Evolutionary conservation across 1,140 invertebrate species (phyloP).

Genomic region (Thalassaphorura encarpata): DNA sequence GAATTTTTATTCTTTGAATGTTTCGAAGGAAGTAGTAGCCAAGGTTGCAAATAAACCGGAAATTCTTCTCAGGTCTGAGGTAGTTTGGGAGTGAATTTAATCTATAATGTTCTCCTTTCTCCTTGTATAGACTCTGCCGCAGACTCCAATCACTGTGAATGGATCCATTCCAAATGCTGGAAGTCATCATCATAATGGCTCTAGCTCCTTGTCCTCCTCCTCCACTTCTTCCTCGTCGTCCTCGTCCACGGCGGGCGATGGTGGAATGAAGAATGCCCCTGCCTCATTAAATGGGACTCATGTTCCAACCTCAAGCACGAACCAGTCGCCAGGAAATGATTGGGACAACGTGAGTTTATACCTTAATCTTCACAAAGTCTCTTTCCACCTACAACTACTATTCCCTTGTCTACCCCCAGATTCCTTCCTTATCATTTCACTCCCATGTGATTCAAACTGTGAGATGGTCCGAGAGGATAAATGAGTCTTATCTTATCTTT

Average conservation of each 20-base stretch:
- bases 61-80: too few relatives aligned
- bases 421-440: too few relatives aligned
- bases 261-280: background rate
- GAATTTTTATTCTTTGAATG: background rate
- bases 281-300: background rate
- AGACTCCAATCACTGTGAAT: slow-evolving; percentile 30
- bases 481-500: too few relatives aligned
- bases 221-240: background rate
- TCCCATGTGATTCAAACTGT: too few relatives aligned
- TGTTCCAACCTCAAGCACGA: background rate
- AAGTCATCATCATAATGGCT: background rate
- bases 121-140: slow-evolving; percentile 30
- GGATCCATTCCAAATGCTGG: slow-evolving; percentile 15
- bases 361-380: background rate
- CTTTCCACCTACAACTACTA: background rate
- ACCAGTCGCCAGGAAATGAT: slow-evolving; percentile 8
- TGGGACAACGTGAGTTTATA: slow-evolving; percentile 26
- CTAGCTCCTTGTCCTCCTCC: background rate
- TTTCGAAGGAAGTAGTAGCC: background rate
- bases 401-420: too few relatives aligned
- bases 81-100: background rate
- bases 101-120: background rate
- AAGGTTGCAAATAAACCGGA: too few relatives aligned
- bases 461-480: too few relatives aligned
- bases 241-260: background rate